phyloP scores from a whole-genome alignment of 2,888 invertebrate species.

The Spisula solida region DNA sequence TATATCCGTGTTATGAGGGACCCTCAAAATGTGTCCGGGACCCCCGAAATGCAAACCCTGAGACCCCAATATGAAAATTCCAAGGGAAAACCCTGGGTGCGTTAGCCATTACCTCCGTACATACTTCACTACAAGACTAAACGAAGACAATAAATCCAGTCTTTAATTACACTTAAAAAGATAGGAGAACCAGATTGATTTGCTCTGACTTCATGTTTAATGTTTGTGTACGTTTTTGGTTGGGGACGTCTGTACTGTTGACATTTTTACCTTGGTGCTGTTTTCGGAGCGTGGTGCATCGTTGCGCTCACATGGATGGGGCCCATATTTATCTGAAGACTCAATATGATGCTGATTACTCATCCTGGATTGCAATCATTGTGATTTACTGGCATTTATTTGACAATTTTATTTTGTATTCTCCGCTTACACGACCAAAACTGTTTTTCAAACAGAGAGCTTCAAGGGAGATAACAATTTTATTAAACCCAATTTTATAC shows the following conservation, averaged over 20 bases:
- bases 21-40: too few species aligned
- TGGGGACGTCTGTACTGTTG: too few species aligned
- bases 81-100: too few species aligned
- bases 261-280: constrained; percentile 12
- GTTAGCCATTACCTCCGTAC: too few species aligned
- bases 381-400: neutral
- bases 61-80: too few species aligned
- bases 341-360: neutral
- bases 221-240: neutral
- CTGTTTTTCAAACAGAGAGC: neutral
- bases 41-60: too few species aligned
- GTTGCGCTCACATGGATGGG: neutral
- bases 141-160: too few species aligned
- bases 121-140: too few species aligned
- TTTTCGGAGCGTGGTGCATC: neutral
- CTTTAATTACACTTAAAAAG: too few species aligned
- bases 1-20: too few species aligned
- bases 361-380: neutral
- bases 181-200: neutral
- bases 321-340: neutral
- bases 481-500: neutral
- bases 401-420: neutral
- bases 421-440: neutral
- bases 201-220: neutral
- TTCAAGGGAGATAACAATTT: neutral